Evolutionary conservation across 2,113 vertebrate species (phyloP).

Genomic region (Thunnus thynnus): DNA sequence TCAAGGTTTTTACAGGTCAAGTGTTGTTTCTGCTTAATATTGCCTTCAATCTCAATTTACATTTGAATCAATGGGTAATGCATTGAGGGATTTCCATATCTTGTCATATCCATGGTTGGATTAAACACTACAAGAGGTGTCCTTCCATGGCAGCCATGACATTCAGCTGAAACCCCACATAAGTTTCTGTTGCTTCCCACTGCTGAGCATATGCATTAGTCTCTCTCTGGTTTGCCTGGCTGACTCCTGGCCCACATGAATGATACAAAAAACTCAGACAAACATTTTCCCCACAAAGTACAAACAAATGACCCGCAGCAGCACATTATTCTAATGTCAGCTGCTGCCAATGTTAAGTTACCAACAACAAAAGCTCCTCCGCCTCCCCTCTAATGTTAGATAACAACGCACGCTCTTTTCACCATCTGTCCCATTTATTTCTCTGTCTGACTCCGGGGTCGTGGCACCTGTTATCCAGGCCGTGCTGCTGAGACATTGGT

Average conservation of each 20-base stretch:
- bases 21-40: background rate
- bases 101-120: background rate
- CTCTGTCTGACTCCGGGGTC: constrained; percentile 31
- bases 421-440: constrained; percentile 49
- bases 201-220: background rate
- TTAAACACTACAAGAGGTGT: background rate
- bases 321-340: constrained; percentile 31
- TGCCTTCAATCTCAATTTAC: background rate
- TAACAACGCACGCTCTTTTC: constrained; percentile 32
- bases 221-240: background rate
- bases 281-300: constrained; percentile 2
- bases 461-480: constrained; percentile 60
- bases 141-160: background rate
- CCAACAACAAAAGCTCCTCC: constrained; percentile 15
- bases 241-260: background rate
- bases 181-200: background rate
- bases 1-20: background rate
- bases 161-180: background rate
- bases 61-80: background rate
- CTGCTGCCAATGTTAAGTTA: constrained; percentile 19
- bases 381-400: constrained; percentile 42
- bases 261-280: background rate
- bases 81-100: background rate
- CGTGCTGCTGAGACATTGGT: constrained; percentile 34
- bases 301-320: constrained; percentile 29